phyloP scores from a whole-genome alignment of 1,140 invertebrate species.

The Oreohelix idahoensis region DNA sequence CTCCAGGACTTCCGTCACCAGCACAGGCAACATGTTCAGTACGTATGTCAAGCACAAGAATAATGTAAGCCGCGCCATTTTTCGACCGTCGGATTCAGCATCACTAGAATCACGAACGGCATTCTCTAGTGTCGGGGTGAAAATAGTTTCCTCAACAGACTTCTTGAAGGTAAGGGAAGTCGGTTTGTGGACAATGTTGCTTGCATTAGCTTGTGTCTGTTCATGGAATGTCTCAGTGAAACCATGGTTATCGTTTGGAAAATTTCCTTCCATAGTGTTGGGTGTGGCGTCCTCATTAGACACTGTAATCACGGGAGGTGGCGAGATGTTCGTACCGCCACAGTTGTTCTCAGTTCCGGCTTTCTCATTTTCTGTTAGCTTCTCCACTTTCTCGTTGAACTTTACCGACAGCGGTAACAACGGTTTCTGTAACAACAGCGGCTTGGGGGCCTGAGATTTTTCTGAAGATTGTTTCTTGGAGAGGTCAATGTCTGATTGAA shows the following conservation, averaged over 20 bases:
- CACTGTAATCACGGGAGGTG: slow-evolving; percentile 52
- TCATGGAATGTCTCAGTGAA: slow-evolving; percentile 15
- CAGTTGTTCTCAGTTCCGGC: slow-evolving; percentile 4
- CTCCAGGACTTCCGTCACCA: slow-evolving; percentile 55
- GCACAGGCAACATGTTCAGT: slow-evolving; percentile 58
- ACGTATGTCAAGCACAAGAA: slow-evolving; percentile 58
- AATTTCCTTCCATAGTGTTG: background rate
- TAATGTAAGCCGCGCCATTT: slow-evolving; percentile 52
- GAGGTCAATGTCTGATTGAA: slow-evolving; percentile 61
- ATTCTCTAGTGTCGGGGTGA: slow-evolving; percentile 25
- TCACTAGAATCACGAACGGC: slow-evolving; percentile 34
- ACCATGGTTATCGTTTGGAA: slow-evolving; percentile 19
- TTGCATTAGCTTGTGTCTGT: background rate
- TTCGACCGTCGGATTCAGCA: slow-evolving; percentile 18
- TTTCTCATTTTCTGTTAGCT: slow-evolving; percentile 5
- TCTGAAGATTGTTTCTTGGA: slow-evolving; percentile 35
- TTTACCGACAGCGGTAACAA: slow-evolving; percentile 17
- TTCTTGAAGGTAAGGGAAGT: slow-evolving; percentile 36
- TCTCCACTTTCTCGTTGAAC: slow-evolving; percentile 30
- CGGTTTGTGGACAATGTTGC: background rate
- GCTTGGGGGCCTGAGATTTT: slow-evolving; percentile 9
- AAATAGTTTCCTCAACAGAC: slow-evolving; percentile 29
- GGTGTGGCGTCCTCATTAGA: slow-evolving; percentile 43
- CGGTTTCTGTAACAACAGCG: slow-evolving; percentile 15
- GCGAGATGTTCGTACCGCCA: slow-evolving; percentile 30